Evolutionary conservation across 2,797 vertebrate genomes (phyloP).

Genomic region (Spinibarbus caldwelli): DNA sequence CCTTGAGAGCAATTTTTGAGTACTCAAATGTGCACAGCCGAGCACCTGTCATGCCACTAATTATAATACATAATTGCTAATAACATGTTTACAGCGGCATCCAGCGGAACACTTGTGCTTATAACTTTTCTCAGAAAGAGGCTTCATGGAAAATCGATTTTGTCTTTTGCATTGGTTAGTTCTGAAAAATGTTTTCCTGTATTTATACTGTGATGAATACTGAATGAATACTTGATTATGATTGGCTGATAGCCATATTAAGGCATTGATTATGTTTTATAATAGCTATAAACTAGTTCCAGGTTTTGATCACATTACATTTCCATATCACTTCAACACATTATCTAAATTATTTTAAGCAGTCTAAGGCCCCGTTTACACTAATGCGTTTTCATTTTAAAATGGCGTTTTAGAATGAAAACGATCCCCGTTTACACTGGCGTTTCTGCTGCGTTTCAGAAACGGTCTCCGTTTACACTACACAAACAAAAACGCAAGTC

Average conservation of each 20-base stretch:
- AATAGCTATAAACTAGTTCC: background rate
- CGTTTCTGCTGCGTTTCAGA: no score
- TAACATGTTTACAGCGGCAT: slow-evolving; percentile 16
- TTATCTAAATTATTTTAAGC: background rate
- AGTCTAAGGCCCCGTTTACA: background rate
- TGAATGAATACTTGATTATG: background rate
- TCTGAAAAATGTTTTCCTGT: background rate
- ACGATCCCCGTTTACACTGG: no score
- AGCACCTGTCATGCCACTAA: slow-evolving; percentile 31
- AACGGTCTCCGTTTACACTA: no score
- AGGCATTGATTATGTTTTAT: background rate
- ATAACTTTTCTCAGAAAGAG: background rate
- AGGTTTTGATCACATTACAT: background rate
- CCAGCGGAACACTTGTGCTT: background rate
- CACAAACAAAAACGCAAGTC: no score
- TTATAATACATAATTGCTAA: slow-evolving; percentile 28
- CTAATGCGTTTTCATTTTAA: no score
- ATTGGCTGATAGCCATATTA: background rate
- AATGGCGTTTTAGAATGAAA: no score
- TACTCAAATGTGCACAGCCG: background rate
- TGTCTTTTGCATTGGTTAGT: background rate
- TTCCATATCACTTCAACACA: background rate
- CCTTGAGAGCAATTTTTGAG: slow-evolving; percentile 22
- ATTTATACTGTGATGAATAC: background rate
- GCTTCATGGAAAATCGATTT: background rate